A percentile compares a stretch with the other conserved stretches of the same genome.
Conservation (phyloP, 2,113 vertebrate species). For the Stictonetta naevosa region DNA sequence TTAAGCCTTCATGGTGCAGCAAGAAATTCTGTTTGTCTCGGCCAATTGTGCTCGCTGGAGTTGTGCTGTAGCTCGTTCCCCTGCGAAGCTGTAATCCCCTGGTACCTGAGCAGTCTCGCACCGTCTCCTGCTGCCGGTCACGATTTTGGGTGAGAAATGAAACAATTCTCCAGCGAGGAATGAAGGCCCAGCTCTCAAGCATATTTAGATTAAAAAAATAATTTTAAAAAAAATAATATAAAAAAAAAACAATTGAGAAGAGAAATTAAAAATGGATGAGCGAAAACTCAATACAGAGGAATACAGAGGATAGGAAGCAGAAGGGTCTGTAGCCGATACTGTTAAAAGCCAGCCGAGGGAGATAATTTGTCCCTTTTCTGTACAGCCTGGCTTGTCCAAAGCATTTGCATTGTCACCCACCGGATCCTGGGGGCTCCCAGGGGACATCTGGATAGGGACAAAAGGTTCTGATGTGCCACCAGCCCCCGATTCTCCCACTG, state of each 20-base stretch:
- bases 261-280: background rate
- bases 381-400: background rate
- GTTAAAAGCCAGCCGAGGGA: background rate
- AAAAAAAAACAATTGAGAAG: background rate
- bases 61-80: background rate
- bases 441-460: background rate
- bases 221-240: background rate
- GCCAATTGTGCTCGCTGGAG: constrained; percentile 18
- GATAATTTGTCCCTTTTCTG: background rate
- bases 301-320: background rate
- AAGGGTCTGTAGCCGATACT: background rate
- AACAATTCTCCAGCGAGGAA: background rate
- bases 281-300: background rate
- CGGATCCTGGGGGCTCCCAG: background rate
- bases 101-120: background rate
- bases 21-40: background rate
- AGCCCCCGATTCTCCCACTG: background rate
- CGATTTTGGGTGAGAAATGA: background rate
- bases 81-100: background rate
- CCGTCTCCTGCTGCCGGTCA: background rate
- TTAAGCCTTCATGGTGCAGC: background rate
- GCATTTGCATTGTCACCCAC: accelerated
- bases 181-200: background rate
- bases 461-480: background rate
- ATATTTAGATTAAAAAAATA: background rate